Evolutionary conservation across 2,797 vertebrate species (phyloP).

Genomic region (Pitangus sulphuratus): DNA sequence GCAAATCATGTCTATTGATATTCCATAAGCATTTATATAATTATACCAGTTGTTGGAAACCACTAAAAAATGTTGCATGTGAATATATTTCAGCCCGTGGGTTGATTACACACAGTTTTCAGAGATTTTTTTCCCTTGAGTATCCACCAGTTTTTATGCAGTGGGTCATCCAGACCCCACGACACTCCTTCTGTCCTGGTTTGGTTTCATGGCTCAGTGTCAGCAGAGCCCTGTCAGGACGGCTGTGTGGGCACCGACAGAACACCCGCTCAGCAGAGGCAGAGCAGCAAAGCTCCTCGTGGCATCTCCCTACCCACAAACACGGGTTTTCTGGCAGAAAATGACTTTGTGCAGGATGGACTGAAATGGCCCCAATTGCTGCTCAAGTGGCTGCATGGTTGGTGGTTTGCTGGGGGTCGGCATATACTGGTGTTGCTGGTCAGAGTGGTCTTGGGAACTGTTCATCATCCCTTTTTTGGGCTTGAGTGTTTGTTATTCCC

Average conservation of each 20-base stretch:
- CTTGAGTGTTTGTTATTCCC: neutral
- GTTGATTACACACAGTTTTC: neutral
- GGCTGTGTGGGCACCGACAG: accelerated
- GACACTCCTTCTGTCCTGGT: neutral
- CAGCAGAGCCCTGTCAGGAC: neutral
- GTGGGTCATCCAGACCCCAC: neutral
- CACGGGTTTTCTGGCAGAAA: neutral
- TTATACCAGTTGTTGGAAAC: neutral
- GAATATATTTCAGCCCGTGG: neutral
- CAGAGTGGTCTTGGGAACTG: neutral
- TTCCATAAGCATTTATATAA: neutral
- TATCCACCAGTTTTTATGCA: neutral
- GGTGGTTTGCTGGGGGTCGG: neutral
- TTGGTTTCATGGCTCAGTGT: neutral
- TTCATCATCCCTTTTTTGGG: neutral
- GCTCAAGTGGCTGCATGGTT: neutral
- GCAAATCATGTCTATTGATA: neutral
- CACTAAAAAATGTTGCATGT: neutral
- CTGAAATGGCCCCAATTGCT: neutral
- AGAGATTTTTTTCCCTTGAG: neutral
- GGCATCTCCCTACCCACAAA: neutral
- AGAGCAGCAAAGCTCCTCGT: neutral
- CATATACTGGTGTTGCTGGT: neutral
- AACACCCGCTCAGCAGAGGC: neutral
- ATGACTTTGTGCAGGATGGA: neutral